phyloP scores from a whole-genome alignment of 2,888 invertebrate species.

The Tetramorium bicarinatum region DNA sequence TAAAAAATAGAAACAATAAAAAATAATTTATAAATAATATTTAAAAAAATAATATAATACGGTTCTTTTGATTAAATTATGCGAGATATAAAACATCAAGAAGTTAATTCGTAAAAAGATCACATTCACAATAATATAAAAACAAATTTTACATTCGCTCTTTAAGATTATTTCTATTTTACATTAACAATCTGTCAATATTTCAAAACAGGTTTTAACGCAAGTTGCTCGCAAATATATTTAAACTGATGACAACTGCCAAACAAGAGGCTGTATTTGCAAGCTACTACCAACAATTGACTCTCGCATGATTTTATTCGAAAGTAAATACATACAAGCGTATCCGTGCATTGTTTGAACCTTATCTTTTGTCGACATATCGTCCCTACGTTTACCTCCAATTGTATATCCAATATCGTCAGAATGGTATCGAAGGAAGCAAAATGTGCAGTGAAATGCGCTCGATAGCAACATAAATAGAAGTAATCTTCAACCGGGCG shows the following conservation, averaged over 20 bases:
- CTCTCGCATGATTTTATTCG: not conserved
- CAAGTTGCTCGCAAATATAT: not conserved
- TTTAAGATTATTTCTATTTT: not conserved
- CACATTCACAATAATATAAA: not conserved
- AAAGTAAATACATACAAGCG: constrained; percentile 3
- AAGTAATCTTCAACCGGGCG: not conserved
- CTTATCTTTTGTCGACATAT: not conserved
- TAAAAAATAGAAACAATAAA: too few species aligned
- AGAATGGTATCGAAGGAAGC: not conserved
- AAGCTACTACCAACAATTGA: not conserved
- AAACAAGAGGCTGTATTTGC: not conserved
- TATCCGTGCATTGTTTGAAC: constrained; percentile 1
- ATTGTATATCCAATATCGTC: constrained; percentile 11
- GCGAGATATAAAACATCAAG: not conserved
- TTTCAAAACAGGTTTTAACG: not conserved
- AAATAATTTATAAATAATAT: too few species aligned
- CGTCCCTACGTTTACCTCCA: constrained; percentile 1
- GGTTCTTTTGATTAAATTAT: too few species aligned
- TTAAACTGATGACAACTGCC: not conserved
- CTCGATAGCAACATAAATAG: constrained; percentile 15
- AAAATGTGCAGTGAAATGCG: constrained; percentile 22
- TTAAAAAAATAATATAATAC: too few species aligned
- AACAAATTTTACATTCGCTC: not conserved
- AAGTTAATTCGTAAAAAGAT: not conserved
- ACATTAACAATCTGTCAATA: not conserved